Evolutionary conservation across 2,797 vertebrate genomes (phyloP).

Genomic region (Tachyglossus aculeatus): DNA sequence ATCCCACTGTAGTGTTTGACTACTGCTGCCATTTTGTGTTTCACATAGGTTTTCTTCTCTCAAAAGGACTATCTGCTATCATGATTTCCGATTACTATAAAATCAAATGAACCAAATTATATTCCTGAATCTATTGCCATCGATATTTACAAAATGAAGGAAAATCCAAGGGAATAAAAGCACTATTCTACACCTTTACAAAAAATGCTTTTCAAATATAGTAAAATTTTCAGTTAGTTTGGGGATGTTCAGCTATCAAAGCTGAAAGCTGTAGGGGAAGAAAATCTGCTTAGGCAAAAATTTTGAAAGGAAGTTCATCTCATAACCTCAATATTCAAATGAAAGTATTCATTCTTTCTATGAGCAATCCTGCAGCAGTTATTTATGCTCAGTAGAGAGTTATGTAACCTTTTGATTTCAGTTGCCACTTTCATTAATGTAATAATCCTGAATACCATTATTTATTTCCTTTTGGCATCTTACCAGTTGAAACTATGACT

Average conservation of each 20-base stretch:
- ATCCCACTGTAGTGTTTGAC: conserved; percentile 12
- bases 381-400: conserved; percentile 32
- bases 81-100: neutral
- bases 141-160: conserved; percentile 1
- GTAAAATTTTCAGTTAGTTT: neutral
- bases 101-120: conserved; percentile 26
- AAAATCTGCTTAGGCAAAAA: neutral
- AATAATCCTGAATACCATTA: conserved; percentile 33
- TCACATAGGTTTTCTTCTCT: neutral
- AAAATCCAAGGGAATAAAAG: neutral
- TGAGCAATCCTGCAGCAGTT: conserved; percentile 1
- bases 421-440: conserved; percentile 45
- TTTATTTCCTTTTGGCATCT: conserved; percentile 54
- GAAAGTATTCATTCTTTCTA: conserved; percentile 4
- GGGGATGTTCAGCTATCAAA: neutral
- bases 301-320: conserved; percentile 14
- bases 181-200: neutral
- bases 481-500: conserved; percentile 38
- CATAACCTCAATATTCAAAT: neutral
- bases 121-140: too few species aligned
- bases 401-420: conserved; percentile 48
- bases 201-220: conserved; percentile 7
- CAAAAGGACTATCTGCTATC: neutral
- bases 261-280: conserved; percentile 1
- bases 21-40: neutral